phyloP scores from a whole-genome alignment of 2,113 vertebrate genomes.

The Chauna torquata region DNA sequence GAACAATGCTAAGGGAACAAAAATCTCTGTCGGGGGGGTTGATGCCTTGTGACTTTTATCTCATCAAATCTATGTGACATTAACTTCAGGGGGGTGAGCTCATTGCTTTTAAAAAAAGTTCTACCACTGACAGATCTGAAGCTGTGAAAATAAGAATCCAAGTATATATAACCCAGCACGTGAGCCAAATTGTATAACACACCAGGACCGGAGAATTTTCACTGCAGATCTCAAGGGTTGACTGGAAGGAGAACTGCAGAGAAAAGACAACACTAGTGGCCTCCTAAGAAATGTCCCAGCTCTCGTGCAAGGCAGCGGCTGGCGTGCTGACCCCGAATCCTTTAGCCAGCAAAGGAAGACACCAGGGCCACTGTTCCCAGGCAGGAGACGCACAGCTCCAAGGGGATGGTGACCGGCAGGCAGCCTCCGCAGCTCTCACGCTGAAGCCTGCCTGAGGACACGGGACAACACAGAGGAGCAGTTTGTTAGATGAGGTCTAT shows the following conservation, averaged over 20 bases:
- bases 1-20: not conserved
- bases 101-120: not conserved
- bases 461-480: rapidly evolving
- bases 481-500: not conserved
- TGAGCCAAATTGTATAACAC: not conserved
- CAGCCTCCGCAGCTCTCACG: not conserved
- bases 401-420: not conserved
- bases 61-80: not conserved
- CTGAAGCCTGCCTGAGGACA: rapidly evolving
- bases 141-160: not conserved
- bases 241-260: not conserved
- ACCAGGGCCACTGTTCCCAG: not conserved
- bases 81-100: not conserved
- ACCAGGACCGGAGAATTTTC: not conserved
- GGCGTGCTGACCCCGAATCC: not conserved
- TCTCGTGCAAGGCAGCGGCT: not conserved
- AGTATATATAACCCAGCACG: not conserved
- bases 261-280: not conserved
- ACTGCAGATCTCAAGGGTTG: not conserved
- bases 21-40: not conserved
- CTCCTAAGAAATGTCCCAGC: not conserved
- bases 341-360: not conserved
- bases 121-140: not conserved
- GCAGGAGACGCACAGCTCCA: rapidly evolving
- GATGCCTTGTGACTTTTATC: not conserved